Evolutionary conservation across 2,888 invertebrate species (phyloP).

Genomic region (Chalcosyrphus nemorum): DNA sequence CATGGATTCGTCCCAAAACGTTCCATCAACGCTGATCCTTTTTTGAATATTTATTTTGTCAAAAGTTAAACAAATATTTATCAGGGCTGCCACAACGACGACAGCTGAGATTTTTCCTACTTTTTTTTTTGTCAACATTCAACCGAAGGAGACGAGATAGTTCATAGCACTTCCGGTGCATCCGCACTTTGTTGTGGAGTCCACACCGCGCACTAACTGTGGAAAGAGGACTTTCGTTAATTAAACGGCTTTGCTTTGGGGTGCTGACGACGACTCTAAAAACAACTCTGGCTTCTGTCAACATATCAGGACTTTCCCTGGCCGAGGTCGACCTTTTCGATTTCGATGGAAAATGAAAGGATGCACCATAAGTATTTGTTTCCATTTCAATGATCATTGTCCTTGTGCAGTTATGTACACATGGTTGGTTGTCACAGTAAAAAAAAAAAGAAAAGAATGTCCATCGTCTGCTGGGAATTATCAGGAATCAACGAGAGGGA

Average conservation of each 20-base stretch:
- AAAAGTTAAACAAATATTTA: slow-evolving; percentile 66
- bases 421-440: slow-evolving; percentile 24
- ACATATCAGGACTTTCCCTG: slow-evolving; percentile 14
- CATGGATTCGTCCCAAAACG: slow-evolving; percentile 35
- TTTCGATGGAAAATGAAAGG: slow-evolving; percentile 25
- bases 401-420: slow-evolving; percentile 61
- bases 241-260: slow-evolving; percentile 35
- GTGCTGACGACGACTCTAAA: too few relatives aligned
- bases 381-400: slow-evolving; percentile 62
- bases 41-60: slow-evolving; percentile 52
- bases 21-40: slow-evolving; percentile 33
- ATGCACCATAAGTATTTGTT: slow-evolving; percentile 20
- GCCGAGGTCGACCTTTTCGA: slow-evolving; percentile 6
- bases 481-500: slow-evolving; percentile 36
- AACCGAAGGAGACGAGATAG: not conserved
- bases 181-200: too few relatives aligned
- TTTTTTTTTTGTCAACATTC: slow-evolving; percentile 30
- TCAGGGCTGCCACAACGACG: slow-evolving; percentile 25
- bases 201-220: not conserved
- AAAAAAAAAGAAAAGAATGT: not conserved
- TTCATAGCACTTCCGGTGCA: slow-evolving; percentile 44
- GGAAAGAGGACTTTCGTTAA: slow-evolving; percentile 13
- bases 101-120: slow-evolving; percentile 59
- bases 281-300: slow-evolving; percentile 37
- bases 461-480: slow-evolving; percentile 44